Percentiles rank a stretch among this genome's conserved stretches.
Conservation (phyloP, 2,888 invertebrate species). For the Toxonevra muliebris region DNA sequence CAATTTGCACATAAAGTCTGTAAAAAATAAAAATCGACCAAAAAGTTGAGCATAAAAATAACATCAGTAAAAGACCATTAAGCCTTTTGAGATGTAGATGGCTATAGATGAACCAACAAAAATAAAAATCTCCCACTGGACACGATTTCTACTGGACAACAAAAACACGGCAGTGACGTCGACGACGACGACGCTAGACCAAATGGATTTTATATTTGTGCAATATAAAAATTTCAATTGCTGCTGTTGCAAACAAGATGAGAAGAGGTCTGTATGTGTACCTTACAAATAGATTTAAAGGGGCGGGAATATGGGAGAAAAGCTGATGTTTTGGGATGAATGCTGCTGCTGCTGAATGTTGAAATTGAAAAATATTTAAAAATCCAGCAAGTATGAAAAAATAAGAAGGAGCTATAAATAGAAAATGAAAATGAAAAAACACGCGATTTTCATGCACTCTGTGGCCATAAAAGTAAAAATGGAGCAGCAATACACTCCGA, state of each 20-base stretch:
- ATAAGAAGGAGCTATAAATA: slow-evolving; percentile 6
- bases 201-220: slow-evolving; percentile 20
- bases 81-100: slow-evolving; percentile 14
- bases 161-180: neutral
- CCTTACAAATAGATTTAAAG: neutral
- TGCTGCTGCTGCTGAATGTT: neutral
- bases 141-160: neutral
- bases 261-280: neutral
- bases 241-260: neutral
- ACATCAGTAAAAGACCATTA: slow-evolving; percentile 36
- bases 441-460: neutral
- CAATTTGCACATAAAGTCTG: slow-evolving; percentile 12
- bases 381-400: slow-evolving; percentile 1
- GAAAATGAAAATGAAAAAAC: neutral
- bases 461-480: neutral
- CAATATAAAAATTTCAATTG: too few species aligned
- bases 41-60: slow-evolving; percentile 35
- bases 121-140: slow-evolving; percentile 1
- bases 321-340: neutral
- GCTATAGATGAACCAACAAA: neutral
- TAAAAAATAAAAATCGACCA: slow-evolving; percentile 18
- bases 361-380: slow-evolving; percentile 20
- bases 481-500: neutral
- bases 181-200: slow-evolving; percentile 12
- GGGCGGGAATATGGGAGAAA: too few species aligned